Base-by-base conservation (phyloP, 2,888 invertebrate species). In the Meteorus colon region DNA sequence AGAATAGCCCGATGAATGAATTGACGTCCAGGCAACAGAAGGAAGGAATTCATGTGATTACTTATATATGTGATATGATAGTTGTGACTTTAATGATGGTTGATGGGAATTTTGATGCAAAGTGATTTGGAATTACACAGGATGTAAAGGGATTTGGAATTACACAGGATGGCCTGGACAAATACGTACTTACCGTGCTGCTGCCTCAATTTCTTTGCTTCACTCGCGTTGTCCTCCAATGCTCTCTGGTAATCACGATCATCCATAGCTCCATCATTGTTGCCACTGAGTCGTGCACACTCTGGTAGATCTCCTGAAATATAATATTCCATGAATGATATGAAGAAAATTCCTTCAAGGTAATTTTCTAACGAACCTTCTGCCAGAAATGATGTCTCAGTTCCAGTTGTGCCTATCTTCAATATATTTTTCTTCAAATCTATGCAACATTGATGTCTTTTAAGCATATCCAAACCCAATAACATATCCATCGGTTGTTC, bases 401-500 rank as follows among this genome's bases (percentile, higher is more conserved):
- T 97, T 45, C 96, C 96, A 0, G 98, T 98, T 0, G 98, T 98
- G 51, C 98, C 98, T 85, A 99, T 98, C 80, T 93, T 93, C 45
- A 99, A 91, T 3, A 96, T 93, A 90, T 97, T 98, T 66, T 93
- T 92, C 87, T 96, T 95, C 83, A 99, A 91, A 90, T 99, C 98
- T 83, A 98, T 97, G 82, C 94, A 95, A 90, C 98, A 98, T 92
- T 98, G 98, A 92, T 99, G 98, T 84, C 98, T 91, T 90, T 96
- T 97, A 0, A 99, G 92, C 98, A 99, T 98, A 87, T 99, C 99
- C 73, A 99, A 91, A 0, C 99, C 99, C 16, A 99, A 92, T 75
- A 99, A 91, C 97, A 99, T 98, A 86, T 99, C 99, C 97, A 99
- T 98, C 0, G 97, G 96, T 89, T 99, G 98, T 84, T 98, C 96